Evolutionary conservation across 2,888 invertebrate genomes (phyloP), one percentile per base, ranked within the genome.

Genomic region (Uloborus plumipes): DNA sequence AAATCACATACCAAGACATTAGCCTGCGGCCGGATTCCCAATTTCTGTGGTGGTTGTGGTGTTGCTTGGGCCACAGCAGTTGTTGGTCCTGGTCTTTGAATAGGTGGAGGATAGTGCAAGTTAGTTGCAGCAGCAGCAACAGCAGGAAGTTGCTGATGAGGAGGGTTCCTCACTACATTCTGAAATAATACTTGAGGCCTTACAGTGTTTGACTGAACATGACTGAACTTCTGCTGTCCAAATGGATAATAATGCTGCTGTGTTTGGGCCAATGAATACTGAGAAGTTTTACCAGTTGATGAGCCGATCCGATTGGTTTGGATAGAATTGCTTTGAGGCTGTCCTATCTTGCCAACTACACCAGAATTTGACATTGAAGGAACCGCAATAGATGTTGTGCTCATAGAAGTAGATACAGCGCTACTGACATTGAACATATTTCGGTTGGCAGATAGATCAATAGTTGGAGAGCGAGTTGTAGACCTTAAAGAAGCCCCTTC

Each of bases 51-150:
- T 22, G 81, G 79, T 22, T 70, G 77, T 18, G 62, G 51, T 61
- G 83, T 74, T 72, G 84, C 71, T 65, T 84, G 84, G 53, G 81
- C 77, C 59, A 78, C 81, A 51, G 72, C 69, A n/a, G 80, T 65
- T 53, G 80, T 64, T 49, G 84, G 74, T 55, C 79, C 84, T 70
- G 85, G 85, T 72, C 85, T 80, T 69, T 85, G 85, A 78, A 85
- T 85, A 15, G 85, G 85, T 53, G 81, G 70, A 14, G 84, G 84
- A 62, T 85, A 85, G 65, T 77, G 84, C 53, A 84, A 66, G 31
- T 84, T 80, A n/a, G 83, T 65, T 55, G 78, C 75, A 22, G 80
- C 67, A n/a, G 72, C 59, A 58, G 79, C 70, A 59, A 73, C 72
- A n/a, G 76, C 73, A n/a, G 84, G 74, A 20, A 83, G 64, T 20